Percentiles rank a stretch among this genome's conserved stretches.
Conservation (phyloP, 2,113 vertebrate species). For the Alosa alosa region DNA sequence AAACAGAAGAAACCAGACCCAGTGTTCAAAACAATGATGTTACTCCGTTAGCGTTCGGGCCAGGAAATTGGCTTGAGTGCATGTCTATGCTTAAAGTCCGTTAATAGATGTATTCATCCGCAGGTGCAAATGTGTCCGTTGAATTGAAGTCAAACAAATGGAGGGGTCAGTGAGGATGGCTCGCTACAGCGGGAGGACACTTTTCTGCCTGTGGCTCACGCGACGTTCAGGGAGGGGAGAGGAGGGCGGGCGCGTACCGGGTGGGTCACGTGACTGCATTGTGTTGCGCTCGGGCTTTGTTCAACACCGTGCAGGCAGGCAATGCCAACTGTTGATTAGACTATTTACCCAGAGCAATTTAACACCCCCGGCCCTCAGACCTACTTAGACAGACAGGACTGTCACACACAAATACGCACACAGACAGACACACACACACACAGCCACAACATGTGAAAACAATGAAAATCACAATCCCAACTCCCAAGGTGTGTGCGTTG, state of each 20-base stretch:
- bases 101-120: neutral
- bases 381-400: neutral
- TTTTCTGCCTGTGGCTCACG: neutral
- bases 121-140: neutral
- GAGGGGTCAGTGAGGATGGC: constrained; percentile 25
- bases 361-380: neutral
- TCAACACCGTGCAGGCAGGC: neutral
- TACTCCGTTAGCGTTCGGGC: neutral
- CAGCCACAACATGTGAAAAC: too few relatives aligned
- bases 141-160: neutral
- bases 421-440: too few relatives aligned
- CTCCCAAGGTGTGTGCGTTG: too few relatives aligned
- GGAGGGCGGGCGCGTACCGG: constrained; percentile 50
- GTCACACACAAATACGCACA: too few relatives aligned
- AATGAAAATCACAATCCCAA: too few relatives aligned
- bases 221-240: neutral
- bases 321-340: constrained; percentile 25
- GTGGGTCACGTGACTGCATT: constrained; percentile 59
- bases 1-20: neutral
- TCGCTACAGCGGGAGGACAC: constrained; percentile 28
- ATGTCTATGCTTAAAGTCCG: neutral
- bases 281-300: constrained; percentile 5
- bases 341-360: neutral
- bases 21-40: neutral
- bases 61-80: neutral